phyloP scores from a whole-genome alignment of 2,113 vertebrate species.

The Sterna hirundo region DNA sequence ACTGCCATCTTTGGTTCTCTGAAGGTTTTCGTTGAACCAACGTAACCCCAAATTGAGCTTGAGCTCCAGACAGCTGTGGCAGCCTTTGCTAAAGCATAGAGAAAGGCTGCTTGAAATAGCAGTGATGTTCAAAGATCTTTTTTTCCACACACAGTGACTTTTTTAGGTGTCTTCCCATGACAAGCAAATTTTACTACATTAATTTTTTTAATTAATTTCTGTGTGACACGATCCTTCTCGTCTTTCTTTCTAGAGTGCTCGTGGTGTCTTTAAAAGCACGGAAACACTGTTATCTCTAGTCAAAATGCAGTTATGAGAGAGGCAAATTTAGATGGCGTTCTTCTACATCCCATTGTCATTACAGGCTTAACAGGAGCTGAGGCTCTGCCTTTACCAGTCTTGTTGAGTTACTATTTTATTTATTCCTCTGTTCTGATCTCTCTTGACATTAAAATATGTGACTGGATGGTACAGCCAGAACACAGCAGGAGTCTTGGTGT shows the following conservation, averaged over 20 bases:
- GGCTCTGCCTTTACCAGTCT: background rate
- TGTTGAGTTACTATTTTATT: background rate
- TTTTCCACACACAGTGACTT: background rate
- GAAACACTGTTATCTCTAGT: background rate
- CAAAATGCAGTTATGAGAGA: background rate
- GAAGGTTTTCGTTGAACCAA: background rate
- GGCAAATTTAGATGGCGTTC: background rate
- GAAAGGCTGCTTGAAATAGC: background rate
- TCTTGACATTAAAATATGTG: background rate
- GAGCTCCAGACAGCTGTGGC: accelerated
- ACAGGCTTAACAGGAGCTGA: background rate
- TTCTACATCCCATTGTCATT: background rate
- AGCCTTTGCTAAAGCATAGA: background rate
- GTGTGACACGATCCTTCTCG: background rate
- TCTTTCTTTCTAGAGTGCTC: background rate
- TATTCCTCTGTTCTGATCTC: background rate
- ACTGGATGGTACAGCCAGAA: background rate
- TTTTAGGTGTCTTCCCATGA: background rate
- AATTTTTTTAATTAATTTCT: background rate
- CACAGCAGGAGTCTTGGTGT: background rate
- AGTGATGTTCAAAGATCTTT: background rate
- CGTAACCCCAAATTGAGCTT: background rate
- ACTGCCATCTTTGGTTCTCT: background rate
- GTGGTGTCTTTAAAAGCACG: background rate
- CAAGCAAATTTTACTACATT: background rate